Evolutionary conservation across 2,113 vertebrate species (phyloP).

Genomic region (Ivindomyrus marchei): DNA sequence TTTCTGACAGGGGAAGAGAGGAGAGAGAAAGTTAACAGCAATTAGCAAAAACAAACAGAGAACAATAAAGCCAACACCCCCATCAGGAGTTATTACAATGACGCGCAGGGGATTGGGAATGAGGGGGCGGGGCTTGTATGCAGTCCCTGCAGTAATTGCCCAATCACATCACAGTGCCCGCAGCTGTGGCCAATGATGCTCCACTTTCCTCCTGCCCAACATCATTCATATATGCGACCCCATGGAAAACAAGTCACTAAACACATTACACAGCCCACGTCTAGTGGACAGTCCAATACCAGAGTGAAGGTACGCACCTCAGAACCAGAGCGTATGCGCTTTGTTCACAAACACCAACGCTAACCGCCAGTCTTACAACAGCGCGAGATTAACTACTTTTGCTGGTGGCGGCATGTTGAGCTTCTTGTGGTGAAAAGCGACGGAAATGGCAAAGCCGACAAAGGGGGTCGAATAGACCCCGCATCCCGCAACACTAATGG

Average conservation of each 20-base stretch:
- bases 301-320: neutral
- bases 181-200: neutral
- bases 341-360: neutral
- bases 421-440: constrained; percentile 1
- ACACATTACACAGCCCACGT: neutral
- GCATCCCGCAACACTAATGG: neutral
- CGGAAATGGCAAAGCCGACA: neutral
- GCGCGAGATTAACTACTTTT: constrained; percentile 20
- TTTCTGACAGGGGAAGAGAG: constrained; percentile 51
- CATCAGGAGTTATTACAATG: neutral
- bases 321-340: neutral
- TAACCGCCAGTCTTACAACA: neutral
- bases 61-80: neutral
- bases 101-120: neutral
- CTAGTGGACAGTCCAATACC: neutral
- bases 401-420: neutral
- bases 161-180: neutral
- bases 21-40: constrained; percentile 3
- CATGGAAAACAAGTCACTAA: neutral
- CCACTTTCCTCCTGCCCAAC: neutral
- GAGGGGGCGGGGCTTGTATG: neutral
- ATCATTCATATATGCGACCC: neutral
- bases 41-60: neutral
- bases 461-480: neutral
- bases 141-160: neutral